Evolutionary conservation across 2,888 invertebrate species (phyloP).

Genomic region (Alloplasta piceator): DNA sequence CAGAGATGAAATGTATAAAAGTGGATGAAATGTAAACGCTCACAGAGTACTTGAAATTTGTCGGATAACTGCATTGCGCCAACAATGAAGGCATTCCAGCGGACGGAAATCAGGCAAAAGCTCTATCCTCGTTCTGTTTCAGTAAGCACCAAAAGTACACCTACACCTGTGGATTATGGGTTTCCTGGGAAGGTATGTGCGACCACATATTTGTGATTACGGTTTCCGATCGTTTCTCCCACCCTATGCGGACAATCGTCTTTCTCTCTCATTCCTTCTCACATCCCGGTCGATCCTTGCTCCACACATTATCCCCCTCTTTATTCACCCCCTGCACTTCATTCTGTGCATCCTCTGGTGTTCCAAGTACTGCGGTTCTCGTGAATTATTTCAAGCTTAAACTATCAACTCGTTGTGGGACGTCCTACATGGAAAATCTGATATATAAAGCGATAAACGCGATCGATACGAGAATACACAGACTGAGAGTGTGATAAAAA

Average conservation of each 20-base stretch:
- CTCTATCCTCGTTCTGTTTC: background rate
- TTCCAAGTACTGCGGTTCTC: conserved; percentile 40
- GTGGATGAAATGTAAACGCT: conserved; percentile 7
- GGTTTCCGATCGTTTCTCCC: conserved; percentile 56
- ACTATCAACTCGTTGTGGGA: conserved; percentile 8
- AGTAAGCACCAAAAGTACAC: conserved; percentile 15
- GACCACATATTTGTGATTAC: conserved; percentile 60
- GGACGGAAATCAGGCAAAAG: conserved; percentile 38
- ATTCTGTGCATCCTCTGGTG: background rate
- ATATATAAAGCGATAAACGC: conserved; percentile 27
- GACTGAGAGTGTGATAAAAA: conserved; percentile 14
- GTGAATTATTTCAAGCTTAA: conserved; percentile 47
- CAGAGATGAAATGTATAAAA: too few relatives aligned
- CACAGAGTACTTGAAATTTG: conserved; percentile 39
- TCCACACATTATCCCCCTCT: conserved; percentile 10
- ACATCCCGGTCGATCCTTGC: conserved; percentile 1
- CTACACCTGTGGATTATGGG: conserved; percentile 64
- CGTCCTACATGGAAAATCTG: conserved; percentile 16
- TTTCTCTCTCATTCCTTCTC: background rate
- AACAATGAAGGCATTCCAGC: conserved; percentile 48
- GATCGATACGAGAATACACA: conserved; percentile 39
- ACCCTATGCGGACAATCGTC: conserved; percentile 23
- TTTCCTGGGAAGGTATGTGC: conserved; percentile 31
- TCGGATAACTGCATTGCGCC: conserved; percentile 59
- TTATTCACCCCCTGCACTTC: conserved; percentile 3